phyloP scores from a whole-genome alignment of 2,888 invertebrate species.

The Drosophila nigricruria region DNA sequence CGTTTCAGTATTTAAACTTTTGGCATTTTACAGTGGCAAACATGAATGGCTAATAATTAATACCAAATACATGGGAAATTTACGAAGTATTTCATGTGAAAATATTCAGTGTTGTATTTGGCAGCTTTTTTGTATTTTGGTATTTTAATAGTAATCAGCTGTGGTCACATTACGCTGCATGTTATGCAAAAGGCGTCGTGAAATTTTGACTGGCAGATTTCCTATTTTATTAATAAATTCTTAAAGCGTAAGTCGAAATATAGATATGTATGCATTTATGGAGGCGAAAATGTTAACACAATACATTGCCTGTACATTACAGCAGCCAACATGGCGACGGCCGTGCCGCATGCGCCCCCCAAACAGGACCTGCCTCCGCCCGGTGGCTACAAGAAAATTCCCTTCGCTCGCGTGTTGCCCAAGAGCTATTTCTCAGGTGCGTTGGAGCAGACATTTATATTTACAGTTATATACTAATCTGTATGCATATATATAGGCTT shows the following conservation, averaged over 20 bases:
- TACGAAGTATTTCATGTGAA: not conserved
- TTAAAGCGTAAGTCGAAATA: constrained; percentile 54
- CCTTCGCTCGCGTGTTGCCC: constrained; percentile 90
- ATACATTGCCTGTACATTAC: not conserved
- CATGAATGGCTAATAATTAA: not conserved
- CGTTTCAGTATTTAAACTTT: constrained; percentile 13
- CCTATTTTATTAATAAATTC: constrained; percentile 34
- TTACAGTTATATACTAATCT: not conserved
- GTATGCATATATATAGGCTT: constrained; percentile 85
- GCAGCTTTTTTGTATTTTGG: constrained; percentile 9
- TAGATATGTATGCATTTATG: not conserved
- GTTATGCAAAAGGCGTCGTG: constrained; percentile 81
- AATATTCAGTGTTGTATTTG: not conserved
- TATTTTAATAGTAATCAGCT: constrained; percentile 10
- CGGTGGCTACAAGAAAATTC: constrained; percentile 94
- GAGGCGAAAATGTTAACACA: not conserved
- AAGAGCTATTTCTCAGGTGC: constrained; percentile 90
- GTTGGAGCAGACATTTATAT: constrained; percentile 40
- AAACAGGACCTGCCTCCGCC: constrained; percentile 96
- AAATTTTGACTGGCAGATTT: constrained; percentile 58
- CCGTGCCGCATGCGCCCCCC: constrained; percentile 82
- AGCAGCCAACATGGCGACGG: constrained; percentile 71
- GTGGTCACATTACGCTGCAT: constrained; percentile 64
- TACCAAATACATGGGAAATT: not conserved
- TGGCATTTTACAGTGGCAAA: not conserved